Evolutionary conservation across 2,797 vertebrate genomes (phyloP).

Genomic region (Acanthurus lineatus): DNA sequence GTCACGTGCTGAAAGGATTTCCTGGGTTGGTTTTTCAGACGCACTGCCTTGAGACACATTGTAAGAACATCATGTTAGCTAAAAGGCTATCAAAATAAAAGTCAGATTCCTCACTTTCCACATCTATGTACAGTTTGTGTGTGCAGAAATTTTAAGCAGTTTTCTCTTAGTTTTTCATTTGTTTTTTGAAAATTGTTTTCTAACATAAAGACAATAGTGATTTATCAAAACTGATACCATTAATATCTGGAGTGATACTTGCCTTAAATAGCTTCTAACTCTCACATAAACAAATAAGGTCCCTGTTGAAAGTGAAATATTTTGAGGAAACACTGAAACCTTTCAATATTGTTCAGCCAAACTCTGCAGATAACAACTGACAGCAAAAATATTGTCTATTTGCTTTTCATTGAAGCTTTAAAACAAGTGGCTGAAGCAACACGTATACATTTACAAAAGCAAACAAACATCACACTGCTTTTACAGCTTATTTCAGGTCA

Average conservation of each 20-base stretch:
- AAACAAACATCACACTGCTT: not conserved
- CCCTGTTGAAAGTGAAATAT: not conserved
- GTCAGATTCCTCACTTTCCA: not conserved
- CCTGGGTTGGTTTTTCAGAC: conserved; percentile 51
- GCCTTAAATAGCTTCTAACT: not conserved
- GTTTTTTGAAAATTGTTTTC: not conserved
- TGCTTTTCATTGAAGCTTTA: not conserved
- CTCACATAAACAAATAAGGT: not conserved
- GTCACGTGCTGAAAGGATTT: conserved; percentile 55
- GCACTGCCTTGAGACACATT: conserved; percentile 39
- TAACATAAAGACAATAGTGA: not conserved
- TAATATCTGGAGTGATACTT: not conserved
- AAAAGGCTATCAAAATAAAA: not conserved
- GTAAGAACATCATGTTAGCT: conserved; percentile 24
- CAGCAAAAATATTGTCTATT: not conserved
- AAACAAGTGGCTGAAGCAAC: not conserved
- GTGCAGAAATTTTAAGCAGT: not conserved
- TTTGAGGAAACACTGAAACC: not conserved
- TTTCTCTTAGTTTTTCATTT: not conserved
- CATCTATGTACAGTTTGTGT: not conserved
- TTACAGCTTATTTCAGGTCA: not conserved
- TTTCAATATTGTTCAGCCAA: not conserved
- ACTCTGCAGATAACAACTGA: not conserved
- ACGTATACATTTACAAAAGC: not conserved
- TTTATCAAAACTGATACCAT: not conserved